These are phyloP conservation scores for Pseudotriccus pelzelni DNA, from an alignment of 2,797 vertebrate genomes.

Conservation along the genomic window DNA sequence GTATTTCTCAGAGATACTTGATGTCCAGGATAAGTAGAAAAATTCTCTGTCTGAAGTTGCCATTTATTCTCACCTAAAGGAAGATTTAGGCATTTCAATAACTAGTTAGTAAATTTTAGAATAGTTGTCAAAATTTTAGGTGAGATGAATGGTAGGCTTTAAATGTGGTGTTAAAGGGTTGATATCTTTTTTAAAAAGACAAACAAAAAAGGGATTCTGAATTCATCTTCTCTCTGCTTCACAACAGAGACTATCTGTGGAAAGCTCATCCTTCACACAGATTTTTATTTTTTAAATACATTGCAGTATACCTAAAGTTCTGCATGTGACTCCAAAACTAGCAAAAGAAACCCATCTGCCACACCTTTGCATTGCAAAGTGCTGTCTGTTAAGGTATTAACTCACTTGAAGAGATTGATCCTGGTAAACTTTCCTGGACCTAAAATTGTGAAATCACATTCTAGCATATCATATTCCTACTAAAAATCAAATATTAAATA, in stretches of 20 bases:
- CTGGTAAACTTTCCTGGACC: background rate
- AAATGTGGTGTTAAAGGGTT: background rate
- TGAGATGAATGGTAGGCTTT: background rate
- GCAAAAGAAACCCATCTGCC: background rate
- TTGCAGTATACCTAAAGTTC: accelerated
- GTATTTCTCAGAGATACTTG: background rate
- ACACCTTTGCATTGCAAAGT: background rate
- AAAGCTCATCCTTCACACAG: background rate
- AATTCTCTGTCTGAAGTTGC: background rate
- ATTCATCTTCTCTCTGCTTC: background rate
- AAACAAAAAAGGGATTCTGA: background rate
- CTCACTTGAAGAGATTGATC: background rate
- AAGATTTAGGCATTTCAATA: background rate
- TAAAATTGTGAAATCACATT: background rate
- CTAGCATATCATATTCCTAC: background rate
- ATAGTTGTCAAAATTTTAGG: background rate
- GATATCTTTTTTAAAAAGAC: background rate
- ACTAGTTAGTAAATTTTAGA: background rate
- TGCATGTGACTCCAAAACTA: background rate
- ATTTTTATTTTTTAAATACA: background rate
- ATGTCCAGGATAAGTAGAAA: background rate
- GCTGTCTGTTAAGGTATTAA: background rate
- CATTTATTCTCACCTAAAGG: background rate
- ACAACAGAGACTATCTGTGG: background rate
- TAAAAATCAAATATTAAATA: background rate